Evolutionary conservation across 2,888 invertebrate genomes (phyloP), one percentile per base, ranked within the genome.

Genomic region (Mimumesa dahlbomi): DNA sequence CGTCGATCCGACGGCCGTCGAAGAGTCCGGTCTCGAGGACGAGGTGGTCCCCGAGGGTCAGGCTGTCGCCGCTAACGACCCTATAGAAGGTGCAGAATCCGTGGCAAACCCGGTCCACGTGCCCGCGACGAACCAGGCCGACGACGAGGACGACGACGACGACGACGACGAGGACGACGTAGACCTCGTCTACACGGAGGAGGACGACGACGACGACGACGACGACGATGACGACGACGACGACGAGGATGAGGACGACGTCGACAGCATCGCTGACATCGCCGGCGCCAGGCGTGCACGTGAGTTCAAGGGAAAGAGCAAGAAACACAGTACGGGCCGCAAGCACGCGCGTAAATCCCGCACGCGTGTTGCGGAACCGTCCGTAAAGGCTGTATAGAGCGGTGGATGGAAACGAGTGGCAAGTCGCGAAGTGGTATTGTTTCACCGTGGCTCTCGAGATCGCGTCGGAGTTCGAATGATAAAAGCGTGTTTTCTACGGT

Each of bases 241-340:
- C 42, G 91, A 91, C 36, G 93, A 93, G 52, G 94, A 93, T 19
- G 94, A 94, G 22, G 93, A 93, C 19, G 93, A 93, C 2, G 93
- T 93, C 19, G 93, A 93, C 18, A 92, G 92, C 54, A 92, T 92
- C 73, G 93, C 93, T 70, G 92, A 94, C 81, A 93, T 93, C 85
- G 92, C 92, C 82, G 91, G 92, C 90, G 93, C 93, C 84, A 93
- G 93, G 90, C 91, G 91, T 91, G 92, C 95, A 95, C 95, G 96
- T 95, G 95, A 96, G 96, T 95, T 95, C 87, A 95, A 94, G 93
- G 93, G 93, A 81, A 87, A 87, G 84, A 86, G 85, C 82, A 87
- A 87, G 84, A 87, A 88, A 85, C 86, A 86, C 83, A 83, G 75
- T 81, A 83, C 81, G 66, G 80, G 75, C 69, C 84, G 76, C 49